Evolutionary conservation across 2,888 invertebrate genomes (phyloP), one percentile per base, ranked within the genome.

Genomic region (Galeruca laticollis): DNA sequence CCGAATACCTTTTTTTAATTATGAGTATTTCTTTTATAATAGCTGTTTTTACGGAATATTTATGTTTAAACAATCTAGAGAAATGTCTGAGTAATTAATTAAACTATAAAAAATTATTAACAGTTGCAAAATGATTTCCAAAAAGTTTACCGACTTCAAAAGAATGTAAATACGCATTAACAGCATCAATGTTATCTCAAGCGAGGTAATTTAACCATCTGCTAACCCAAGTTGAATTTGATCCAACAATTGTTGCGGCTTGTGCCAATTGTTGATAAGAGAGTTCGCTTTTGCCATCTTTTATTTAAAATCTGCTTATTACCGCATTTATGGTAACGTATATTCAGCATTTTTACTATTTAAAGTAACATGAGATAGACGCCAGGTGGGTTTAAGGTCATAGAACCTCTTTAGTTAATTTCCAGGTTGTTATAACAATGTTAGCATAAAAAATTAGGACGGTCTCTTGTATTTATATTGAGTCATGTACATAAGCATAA

Each of bases 191-290:
- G 21, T 62, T 51, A 62, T 62, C 62, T 62, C 20, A 10, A 35
- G 26, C n/a, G 15, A 11, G 69, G 62, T 63, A 60, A 69, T 64
- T 35, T 26, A 51, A 63, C 60, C 60, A 47, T 52, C 51, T 70
- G 70, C 67, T 63, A 60, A 47, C 60, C 60, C 43, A 63, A 62
- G 70, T 63, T 60, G 52, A 74, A 74, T 70, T 72, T 56, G 69
- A 74, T 74, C 62, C 68, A 18, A 49, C 52, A 43, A 56, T 72
- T 72, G 69, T 73, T 71, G 68, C 71, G 75, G 71, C 75, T 73
- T 75, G 75, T 73, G 75, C 75, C 56, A 52, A 37, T 31, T 18
- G 56, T 31, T 62, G 73, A 72, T 73, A 73, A 73, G 31, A 43
- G 31, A 56, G 33, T 56, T 56, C 66, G 57, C 47, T 68, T 52